Base-by-base conservation (phyloP, 2,113 vertebrate genomes). In the Arothron firmamentum region DNA sequence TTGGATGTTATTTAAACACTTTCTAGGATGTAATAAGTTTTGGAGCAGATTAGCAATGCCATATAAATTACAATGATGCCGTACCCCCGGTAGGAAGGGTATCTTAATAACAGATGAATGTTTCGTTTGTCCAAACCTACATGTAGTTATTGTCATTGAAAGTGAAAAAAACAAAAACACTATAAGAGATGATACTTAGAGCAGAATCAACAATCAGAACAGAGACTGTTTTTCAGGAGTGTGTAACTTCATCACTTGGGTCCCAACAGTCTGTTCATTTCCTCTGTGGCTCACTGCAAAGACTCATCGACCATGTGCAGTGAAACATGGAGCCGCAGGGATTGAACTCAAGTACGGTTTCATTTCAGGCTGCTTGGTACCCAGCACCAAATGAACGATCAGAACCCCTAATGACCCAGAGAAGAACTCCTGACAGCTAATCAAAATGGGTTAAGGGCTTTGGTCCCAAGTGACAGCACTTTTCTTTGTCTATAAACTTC, bases 351-450 rank as follows among this genome's bases (percentile, higher is more conserved):
- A 50, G 52, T 31, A 66, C 50, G 28, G 46, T 1, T 75, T 78
- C 65, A 80, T 78, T 72, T 78, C 53, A 52, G 57, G 25, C 73
- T 70, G 41, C 68, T 67, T 46, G 59, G 45, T 80, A 59, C 70
- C 49, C 42, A 55, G 70, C 68, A 70, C 76, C 63, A 71, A 74
- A 75, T 78, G 62, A 81, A 67, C 79, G 74, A 64, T 74, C 65
- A 76, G 67, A 68, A 58, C 54, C 58, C 45, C 61, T 85, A 78
- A 75, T 75, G 70, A 80, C 56, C 58, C 43, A 16, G 63, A 34
- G 52, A 74, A 68, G 51, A 74, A 45, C 46, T 51, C 6, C 61
- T 75, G 71, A 81, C 66, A 77, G 69, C 69, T 17, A 14, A 31
- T 57, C 62, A 64, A 55, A 59, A 34, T 11, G 48, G 64, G 75